Evolutionary conservation across 2,888 invertebrate genomes (phyloP).

Genomic region (Sinohyriopsis cumingii): DNA sequence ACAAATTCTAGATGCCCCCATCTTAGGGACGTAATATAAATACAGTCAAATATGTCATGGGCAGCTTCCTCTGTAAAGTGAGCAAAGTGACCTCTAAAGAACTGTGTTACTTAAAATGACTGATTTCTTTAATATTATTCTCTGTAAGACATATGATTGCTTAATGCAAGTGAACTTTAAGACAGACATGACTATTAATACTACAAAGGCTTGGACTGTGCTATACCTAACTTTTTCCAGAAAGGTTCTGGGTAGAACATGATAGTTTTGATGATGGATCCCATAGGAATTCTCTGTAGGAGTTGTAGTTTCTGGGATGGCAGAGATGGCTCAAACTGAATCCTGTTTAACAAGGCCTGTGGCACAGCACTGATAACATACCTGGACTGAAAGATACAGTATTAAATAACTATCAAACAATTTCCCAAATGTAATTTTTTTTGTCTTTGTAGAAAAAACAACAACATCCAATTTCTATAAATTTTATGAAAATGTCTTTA

Average conservation of each 20-base stretch:
- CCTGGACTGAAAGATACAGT: constrained; percentile 38
- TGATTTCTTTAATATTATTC: too few species aligned
- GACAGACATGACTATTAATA: not conserved
- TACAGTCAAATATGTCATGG: too few species aligned
- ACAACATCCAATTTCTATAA: not conserved
- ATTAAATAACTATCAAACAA: not conserved
- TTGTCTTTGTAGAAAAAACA: not conserved
- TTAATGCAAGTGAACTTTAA: not conserved
- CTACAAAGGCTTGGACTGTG: not conserved
- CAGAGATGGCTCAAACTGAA: constrained; percentile 68
- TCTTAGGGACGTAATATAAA: too few species aligned
- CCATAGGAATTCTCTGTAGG: constrained; percentile 70
- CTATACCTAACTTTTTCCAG: constrained; percentile 71
- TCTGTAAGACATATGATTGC: too few species aligned
- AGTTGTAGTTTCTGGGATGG: constrained; percentile 66
- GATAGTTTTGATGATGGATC: constrained; percentile 71
- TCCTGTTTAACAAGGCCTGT: constrained; percentile 64
- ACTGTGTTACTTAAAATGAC: too few species aligned
- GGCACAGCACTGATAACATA: constrained; percentile 70
- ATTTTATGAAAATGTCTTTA: not conserved
- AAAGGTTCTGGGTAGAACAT: constrained; percentile 71
- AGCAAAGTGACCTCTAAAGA: too few species aligned
- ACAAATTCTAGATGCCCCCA: too few species aligned
- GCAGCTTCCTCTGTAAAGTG: too few species aligned
- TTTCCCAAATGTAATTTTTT: not conserved